Evolutionary conservation across 2,113 vertebrate genomes (phyloP).

Genomic region (Upupa epops): DNA sequence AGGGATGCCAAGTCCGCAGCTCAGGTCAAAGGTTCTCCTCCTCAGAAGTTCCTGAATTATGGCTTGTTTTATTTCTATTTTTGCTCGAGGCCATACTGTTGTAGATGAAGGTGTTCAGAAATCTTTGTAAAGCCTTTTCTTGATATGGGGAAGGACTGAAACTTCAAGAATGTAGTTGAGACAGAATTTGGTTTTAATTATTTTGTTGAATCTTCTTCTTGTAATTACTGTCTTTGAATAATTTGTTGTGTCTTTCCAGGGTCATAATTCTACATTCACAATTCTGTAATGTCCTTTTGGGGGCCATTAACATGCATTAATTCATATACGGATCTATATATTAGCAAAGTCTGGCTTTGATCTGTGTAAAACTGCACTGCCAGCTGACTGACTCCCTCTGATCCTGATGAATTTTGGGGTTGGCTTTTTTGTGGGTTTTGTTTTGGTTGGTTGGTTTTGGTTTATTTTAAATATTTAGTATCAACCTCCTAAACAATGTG

Average conservation of each 20-base stretch:
- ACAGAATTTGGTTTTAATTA: neutral
- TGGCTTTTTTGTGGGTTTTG: neutral
- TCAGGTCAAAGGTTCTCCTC: constrained; percentile 64
- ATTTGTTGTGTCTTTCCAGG: constrained; percentile 49
- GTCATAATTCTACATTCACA: constrained; percentile 21
- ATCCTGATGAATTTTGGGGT: neutral
- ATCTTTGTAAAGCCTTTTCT: constrained; percentile 47
- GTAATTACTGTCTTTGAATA: constrained; percentile 1
- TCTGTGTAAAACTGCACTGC: constrained; percentile 51
- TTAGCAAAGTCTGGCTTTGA: constrained; percentile 68
- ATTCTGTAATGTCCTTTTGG: constrained; percentile 35
- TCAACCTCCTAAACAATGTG: constrained; percentile 31
- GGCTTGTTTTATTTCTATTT: constrained; percentile 71
- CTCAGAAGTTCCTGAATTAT: constrained; percentile 74
- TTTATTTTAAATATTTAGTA: constrained; percentile 25
- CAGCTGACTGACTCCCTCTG: constrained; percentile 49
- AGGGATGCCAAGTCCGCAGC: constrained; percentile 49
- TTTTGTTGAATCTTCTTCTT: no score
- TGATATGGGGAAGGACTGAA: constrained; percentile 5
- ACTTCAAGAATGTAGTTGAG: constrained; percentile 19
- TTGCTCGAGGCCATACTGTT: constrained; percentile 65
- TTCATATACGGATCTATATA: constrained; percentile 55
- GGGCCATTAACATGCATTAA: neutral
- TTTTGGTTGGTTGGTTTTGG: neutral
- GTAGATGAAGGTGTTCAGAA: constrained; percentile 62